Base-by-base conservation (phyloP, 1,140 invertebrate species). In the Drosophila pseudoananassae region DNA sequence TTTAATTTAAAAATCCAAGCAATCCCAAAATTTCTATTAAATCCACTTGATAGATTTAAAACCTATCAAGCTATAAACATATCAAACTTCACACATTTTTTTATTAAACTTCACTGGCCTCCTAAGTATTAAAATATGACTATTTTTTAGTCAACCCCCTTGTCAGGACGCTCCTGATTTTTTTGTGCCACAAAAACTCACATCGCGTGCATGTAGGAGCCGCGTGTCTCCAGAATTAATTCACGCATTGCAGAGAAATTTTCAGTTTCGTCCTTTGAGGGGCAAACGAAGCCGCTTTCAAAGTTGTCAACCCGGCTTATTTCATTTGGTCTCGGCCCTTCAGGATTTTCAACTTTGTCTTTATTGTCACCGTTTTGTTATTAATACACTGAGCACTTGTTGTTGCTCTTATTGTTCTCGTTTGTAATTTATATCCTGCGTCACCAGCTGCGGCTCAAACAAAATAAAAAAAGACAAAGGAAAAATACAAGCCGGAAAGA, bases 231-330 rank as follows among this genome's bases (percentile, higher is more conserved):
- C 56, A 64, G 81, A 84, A 77, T 87, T 87, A 87, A 84, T 84
- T 87, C 78, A 75, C 71, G 63, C 68, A 77, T 61, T 77, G 73
- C 68, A 73, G 75, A 17, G 14, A 40, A 54, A 55, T 46, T 61
- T 59, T 55, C 51, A 76, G 72, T 68, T 76, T 17, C 9, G 10
- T 36, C 40, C 52, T 45, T 53, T 68, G 40, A 36, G 43, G 52
- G 31, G 33, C 29, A 29, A 45, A 23, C 46, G 29, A 53, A 51
- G 54, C 38, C 58, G 54, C 66, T 64, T 40, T 50, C 43, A 43
- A 82, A 78, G 75, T 88, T 88, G 83, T 88, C 71, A 88, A 78
- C 84, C 77, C 76, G 82, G 74, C 78, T 87, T 78, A 85, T 87
- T 87, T 87, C 74, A 81, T 81, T 87, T 80, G 38, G 53, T 27